Evolutionary conservation across 2,797 vertebrate genomes (phyloP).

Genomic region (Peromyscus eremicus): DNA sequence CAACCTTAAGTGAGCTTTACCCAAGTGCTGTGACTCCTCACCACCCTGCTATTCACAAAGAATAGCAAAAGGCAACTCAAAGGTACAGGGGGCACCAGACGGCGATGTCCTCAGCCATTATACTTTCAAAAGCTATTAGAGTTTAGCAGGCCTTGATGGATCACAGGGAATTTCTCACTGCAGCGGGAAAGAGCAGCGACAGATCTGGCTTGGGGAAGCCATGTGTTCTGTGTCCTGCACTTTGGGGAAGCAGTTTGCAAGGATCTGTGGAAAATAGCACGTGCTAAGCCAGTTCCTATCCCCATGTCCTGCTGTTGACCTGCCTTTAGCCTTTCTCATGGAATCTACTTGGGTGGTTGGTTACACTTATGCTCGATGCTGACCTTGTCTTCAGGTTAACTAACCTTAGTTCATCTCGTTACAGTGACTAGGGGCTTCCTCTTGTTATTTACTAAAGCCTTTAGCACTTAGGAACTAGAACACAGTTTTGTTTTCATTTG

Average conservation of each 20-base stretch:
- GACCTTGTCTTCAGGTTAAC: not conserved
- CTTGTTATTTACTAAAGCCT: not conserved
- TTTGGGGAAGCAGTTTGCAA: not conserved
- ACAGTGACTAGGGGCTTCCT: not conserved
- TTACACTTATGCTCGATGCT: not conserved
- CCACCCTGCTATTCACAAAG: not conserved
- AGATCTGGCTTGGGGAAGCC: not conserved
- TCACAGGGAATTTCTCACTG: not conserved
- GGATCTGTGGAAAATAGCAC: not conserved
- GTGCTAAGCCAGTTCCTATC: not conserved
- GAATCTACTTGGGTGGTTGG: not conserved
- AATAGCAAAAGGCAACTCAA: not conserved
- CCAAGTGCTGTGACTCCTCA: not conserved
- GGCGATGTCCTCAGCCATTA: not conserved
- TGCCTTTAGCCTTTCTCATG: not conserved
- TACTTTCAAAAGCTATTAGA: not conserved
- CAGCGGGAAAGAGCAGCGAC: not conserved
- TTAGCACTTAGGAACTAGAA: not conserved
- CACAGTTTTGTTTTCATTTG: not conserved
- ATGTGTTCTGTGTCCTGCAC: not conserved
- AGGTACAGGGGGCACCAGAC: not conserved
- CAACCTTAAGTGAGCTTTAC: not conserved
- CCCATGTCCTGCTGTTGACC: fast-evolving
- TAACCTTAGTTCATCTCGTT: not conserved
- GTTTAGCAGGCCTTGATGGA: not conserved